These are phyloP conservation scores for Pocillopora grandis DNA, from an alignment of 92 coral and sea anemone genomes.

Conservation along the genomic window DNA sequence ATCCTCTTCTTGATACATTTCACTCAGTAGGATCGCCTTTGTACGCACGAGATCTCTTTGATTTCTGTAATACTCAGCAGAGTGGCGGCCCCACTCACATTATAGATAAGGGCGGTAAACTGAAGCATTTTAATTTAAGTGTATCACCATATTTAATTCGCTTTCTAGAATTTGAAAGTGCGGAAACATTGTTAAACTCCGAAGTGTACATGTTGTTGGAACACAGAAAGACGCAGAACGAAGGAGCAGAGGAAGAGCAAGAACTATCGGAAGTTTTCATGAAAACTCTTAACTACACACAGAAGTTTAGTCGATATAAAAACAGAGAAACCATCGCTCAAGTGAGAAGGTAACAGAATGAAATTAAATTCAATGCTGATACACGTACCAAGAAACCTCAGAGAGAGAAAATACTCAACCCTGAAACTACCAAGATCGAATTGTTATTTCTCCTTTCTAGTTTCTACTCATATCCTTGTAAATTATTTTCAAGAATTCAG, in stretches of 20 bases:
- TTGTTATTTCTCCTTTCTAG: too few relatives aligned
- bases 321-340: constrained; percentile 99
- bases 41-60: too few relatives aligned
- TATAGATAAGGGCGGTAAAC: not conserved
- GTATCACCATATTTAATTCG: not conserved
- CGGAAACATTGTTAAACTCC: constrained; percentile 92
- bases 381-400: too few relatives aligned
- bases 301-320: constrained; percentile 94
- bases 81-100: too few relatives aligned
- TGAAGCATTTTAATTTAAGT: not conserved
- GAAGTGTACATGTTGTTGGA: constrained; percentile 99
- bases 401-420: too few relatives aligned
- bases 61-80: too few relatives aligned
- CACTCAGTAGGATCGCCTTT: too few relatives aligned
- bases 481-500: too few relatives aligned
- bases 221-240: constrained; percentile 94
- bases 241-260: constrained; percentile 94
- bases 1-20: too few relatives aligned
- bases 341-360: constrained; percentile 76
- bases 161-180: constrained; percentile 91
- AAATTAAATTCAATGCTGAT: too few relatives aligned
- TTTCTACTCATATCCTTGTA: too few relatives aligned
- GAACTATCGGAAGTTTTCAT: constrained; percentile 96
- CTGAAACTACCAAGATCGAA: too few relatives aligned
- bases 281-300: constrained; percentile 89